Evolutionary conservation across 2,113 vertebrate genomes (phyloP).

Genomic region (Myotis davidii): DNA sequence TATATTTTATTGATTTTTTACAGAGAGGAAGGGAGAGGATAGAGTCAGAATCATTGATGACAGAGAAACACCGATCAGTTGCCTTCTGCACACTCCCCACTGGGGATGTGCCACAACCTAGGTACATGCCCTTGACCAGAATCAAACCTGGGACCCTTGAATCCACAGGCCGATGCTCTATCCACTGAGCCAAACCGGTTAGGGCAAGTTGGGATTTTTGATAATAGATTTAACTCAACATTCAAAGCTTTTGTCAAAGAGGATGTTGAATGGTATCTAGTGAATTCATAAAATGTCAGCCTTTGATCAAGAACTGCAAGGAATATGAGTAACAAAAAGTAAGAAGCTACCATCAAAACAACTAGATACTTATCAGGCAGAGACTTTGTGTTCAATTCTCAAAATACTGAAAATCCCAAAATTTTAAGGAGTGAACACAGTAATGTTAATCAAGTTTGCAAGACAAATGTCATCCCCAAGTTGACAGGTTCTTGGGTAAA

Average conservation of each 20-base stretch:
- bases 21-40: too few relatives aligned
- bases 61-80: too few relatives aligned
- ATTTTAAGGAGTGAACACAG: neutral
- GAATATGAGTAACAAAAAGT: neutral
- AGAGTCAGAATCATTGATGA: too few relatives aligned
- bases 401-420: neutral
- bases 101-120: too few relatives aligned
- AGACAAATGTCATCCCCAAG: neutral
- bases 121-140: too few relatives aligned
- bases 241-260: neutral
- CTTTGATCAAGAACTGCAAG: neutral
- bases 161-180: too few relatives aligned
- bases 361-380: neutral
- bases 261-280: neutral
- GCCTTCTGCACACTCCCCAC: too few relatives aligned
- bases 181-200: too few relatives aligned
- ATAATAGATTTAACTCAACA: neutral
- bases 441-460: neutral
- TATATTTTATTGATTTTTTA: too few relatives aligned
- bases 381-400: neutral
- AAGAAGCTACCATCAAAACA: neutral
- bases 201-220: neutral
- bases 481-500: neutral
- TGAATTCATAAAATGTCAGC: neutral
- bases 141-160: too few relatives aligned